Evolutionary conservation across 2,797 vertebrate species (phyloP).

Genomic region (Pyrocephalus nanus): DNA sequence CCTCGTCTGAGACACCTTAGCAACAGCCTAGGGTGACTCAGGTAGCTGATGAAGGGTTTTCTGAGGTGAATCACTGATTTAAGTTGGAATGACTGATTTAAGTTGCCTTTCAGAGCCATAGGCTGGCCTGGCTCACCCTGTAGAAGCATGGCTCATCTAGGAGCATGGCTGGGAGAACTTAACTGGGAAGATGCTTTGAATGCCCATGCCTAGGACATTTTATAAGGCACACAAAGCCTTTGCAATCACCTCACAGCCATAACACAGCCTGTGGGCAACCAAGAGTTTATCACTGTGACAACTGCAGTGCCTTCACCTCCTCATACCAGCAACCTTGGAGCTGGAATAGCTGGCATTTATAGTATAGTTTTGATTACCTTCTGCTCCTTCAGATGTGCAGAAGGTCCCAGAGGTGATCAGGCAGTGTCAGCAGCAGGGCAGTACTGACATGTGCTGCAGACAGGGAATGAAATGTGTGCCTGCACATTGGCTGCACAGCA

Average conservation of each 20-base stretch:
- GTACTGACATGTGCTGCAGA: background rate
- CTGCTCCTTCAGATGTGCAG: background rate
- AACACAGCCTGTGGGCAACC: background rate
- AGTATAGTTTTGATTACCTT: accelerated
- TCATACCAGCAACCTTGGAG: background rate
- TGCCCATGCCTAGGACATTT: background rate
- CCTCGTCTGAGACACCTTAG: background rate
- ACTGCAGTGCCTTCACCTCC: background rate
- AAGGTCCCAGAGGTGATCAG: background rate
- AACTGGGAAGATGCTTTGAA: background rate
- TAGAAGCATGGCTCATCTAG: background rate
- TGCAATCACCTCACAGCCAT: background rate
- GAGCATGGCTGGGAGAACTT: background rate
- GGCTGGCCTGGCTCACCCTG: background rate
- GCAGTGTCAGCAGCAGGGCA: background rate
- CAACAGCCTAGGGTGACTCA: background rate
- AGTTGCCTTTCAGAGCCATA: accelerated
- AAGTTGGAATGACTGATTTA: background rate
- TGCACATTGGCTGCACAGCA: background rate
- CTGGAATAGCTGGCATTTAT: background rate
- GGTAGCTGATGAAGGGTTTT: background rate
- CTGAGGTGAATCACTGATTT: background rate
- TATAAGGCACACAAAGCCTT: background rate
- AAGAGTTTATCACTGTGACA: background rate
- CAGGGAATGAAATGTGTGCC: background rate